These are phyloP conservation scores for Malthinus flaveolus DNA, from an alignment of 2,888 invertebrate genomes.

Conservation along the genomic window DNA sequence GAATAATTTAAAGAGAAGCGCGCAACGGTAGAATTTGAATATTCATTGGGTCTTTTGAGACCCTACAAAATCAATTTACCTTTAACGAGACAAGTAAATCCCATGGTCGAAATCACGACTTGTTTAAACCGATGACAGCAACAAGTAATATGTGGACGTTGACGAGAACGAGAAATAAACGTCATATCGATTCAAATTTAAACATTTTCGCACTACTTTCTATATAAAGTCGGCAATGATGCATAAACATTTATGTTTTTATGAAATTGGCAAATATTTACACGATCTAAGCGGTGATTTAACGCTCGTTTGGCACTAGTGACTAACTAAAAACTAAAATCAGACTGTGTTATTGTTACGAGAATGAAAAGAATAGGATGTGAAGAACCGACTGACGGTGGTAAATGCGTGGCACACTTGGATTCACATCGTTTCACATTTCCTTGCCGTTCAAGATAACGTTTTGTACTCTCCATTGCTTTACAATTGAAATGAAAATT, in stretches of 20 bases:
- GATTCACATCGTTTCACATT: constrained; percentile 45
- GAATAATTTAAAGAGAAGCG: constrained; percentile 4
- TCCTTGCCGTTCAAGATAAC: constrained; percentile 34
- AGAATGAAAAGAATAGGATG: constrained; percentile 8
- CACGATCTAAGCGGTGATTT: constrained; percentile 12
- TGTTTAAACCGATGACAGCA: constrained; percentile 44
- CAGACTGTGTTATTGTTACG: constrained; percentile 11
- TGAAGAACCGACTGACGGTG: constrained; percentile 22
- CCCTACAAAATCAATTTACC: constrained; percentile 35
- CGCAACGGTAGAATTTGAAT: constrained; percentile 9
- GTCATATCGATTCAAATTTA: constrained; percentile 25
- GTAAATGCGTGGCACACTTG: constrained; percentile 38
- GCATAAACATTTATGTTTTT: constrained; percentile 1
- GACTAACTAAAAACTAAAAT: constrained; percentile 15
- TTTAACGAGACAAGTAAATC: constrained; percentile 44
- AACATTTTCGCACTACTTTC: constrained; percentile 19
- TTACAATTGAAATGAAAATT: constrained; percentile 10
- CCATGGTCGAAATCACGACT: constrained; percentile 44
- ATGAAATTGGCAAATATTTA: constrained; percentile 1
- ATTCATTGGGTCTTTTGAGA: constrained; percentile 13
- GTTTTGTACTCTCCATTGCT: constrained; percentile 20
- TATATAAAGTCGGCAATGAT: background rate
- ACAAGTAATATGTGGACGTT: constrained; percentile 34
- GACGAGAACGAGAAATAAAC: constrained; percentile 15
- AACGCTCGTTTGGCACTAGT: constrained; percentile 12